Evolutionary conservation across 1,140 invertebrate species (phyloP), one percentile per base, ranked within the genome.

Genomic region (Episyrphus balteatus): DNA sequence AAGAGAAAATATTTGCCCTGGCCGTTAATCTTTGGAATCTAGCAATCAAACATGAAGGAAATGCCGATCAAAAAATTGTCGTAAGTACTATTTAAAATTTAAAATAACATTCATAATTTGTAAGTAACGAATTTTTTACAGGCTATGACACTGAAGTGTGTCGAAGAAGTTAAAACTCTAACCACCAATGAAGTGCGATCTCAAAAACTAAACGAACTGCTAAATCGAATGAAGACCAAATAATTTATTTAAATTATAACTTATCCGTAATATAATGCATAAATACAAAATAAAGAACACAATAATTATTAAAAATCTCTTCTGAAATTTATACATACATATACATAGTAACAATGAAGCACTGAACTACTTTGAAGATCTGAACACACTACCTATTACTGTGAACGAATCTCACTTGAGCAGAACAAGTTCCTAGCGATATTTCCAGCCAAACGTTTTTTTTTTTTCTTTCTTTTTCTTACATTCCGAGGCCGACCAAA

Each of bases 11-110:
- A 53, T 71, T 75, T 1, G 75, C 71, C 31, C 69, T 93, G 33
- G 82, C 83, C 19, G 56, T 79, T 0, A 90, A 90, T 68, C 71
- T 93, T 10, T 92, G 87, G 87, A 74, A 79, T 51, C 70, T 92
- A 43, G 76, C 82, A n/a, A 72, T 77, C 44, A 84, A 80, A 61
- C 67, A 80, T 58, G 59, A 66, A 40, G n/a, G 51, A 6, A 54
- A 57, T 10, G 39, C 66, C 5, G 61, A 68, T 50, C 40, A 47
- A 5, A 66, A 62, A 44, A 53, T 53, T 30, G 54, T 66, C 32
- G 64, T 67, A 51, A 33, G 57, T 58, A 19, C 38, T 11, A 15
- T n/a, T 19, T 18, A 13, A 15, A 15, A 12, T 15, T 31, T 14
- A 42, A 42, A 31, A 8, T 31, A 32, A 32, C 6, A 32, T 44